A percentile compares a stretch with the other conserved stretches of the same genome.
Conservation (phyloP, 2,888 invertebrate genomes). For the Zeuzera pyrina region DNA sequence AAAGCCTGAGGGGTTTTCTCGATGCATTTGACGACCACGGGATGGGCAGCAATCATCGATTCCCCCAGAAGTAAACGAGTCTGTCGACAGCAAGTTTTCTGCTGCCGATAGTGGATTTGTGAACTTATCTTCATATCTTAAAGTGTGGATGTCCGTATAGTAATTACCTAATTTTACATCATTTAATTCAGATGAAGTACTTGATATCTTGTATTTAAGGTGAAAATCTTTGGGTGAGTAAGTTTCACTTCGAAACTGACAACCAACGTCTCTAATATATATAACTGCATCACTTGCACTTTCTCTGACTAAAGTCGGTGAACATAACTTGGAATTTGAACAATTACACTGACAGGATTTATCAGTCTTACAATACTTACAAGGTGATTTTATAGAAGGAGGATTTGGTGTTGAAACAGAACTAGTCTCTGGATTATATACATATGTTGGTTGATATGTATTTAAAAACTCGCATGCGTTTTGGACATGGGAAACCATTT, state of each 20-base stretch:
- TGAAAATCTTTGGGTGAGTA: slow-evolving; percentile 25
- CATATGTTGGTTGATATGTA: slow-evolving; percentile 23
- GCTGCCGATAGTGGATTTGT: slow-evolving; percentile 31
- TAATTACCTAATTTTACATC: slow-evolving; percentile 30
- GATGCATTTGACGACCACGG: slow-evolving; percentile 22
- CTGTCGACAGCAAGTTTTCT: slow-evolving; percentile 25
- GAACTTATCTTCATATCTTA: slow-evolving; percentile 45
- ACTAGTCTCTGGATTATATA: slow-evolving; percentile 26
- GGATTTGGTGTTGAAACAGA: slow-evolving; percentile 20
- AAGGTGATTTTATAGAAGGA: slow-evolving; percentile 23
- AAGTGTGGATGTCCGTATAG: slow-evolving; percentile 31
- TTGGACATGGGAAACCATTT: slow-evolving; percentile 24
- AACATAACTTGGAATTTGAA: not conserved
- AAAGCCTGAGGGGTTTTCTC: slow-evolving; percentile 21
- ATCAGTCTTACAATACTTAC: slow-evolving; percentile 26
- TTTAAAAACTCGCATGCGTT: slow-evolving; percentile 30
- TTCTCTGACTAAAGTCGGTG: slow-evolving; percentile 10
- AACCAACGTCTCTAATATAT: slow-evolving; percentile 59
- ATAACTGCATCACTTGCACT: slow-evolving; percentile 33
- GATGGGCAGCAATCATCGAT: slow-evolving; percentile 34
- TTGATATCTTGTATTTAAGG: slow-evolving; percentile 32
- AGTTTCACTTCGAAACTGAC: slow-evolving; percentile 44
- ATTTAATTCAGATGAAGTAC: slow-evolving; percentile 31
- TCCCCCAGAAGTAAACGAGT: slow-evolving; percentile 31
- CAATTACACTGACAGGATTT: slow-evolving; percentile 48